Base-by-base conservation (phyloP, 2,888 invertebrate genomes). In the Pandemis heparana region DNA sequence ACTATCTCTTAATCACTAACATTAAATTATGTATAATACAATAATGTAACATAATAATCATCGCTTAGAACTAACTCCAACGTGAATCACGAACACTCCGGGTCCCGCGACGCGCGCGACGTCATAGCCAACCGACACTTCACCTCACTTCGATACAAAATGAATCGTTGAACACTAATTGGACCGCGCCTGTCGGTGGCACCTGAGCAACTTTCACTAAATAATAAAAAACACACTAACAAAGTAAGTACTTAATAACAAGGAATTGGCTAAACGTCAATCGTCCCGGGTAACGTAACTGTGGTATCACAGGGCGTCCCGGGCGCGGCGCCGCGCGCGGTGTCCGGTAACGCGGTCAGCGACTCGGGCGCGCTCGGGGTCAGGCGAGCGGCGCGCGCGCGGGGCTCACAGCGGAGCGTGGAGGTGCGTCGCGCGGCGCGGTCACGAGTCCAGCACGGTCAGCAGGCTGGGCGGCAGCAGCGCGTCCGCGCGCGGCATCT, bases 191-290 rank as follows among this genome's bases (percentile, higher is more conserved):
- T 89, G 88, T 86, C 89, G 86, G 87, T 89, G 86, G 92, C 90
- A 92, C 89, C 92, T 92, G 92, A 93, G 92, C 93, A 93, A 93
- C 94, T 94, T 93, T 93, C 94, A 93, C 94, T 92, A 91, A 89
- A 83, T 79, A 88, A 90, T 89, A 87, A 89, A 86, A 92, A 93
- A 92, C 89, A 87, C 89, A 86, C 89, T 90, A 91, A 92, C 89
- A 88, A 89, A 88, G 89, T 92, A 92, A 92, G 92, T 92, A 92
- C 92, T 90, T 89, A 85, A 88, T 84, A 90, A 91, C 89, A 89
- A 89, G 88, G 87, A 91, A 91, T 92, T 91, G 85, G 89, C 92
- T 92, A 92, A 90, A 89, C 85, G 87, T 88, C 82, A 84, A 83
- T 85, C 82, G 87, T 90, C 87, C 86, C 23, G 53, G 72, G 62